phyloP scores from a whole-genome alignment of 2,888 invertebrate species.

The Apodemia zela region DNA sequence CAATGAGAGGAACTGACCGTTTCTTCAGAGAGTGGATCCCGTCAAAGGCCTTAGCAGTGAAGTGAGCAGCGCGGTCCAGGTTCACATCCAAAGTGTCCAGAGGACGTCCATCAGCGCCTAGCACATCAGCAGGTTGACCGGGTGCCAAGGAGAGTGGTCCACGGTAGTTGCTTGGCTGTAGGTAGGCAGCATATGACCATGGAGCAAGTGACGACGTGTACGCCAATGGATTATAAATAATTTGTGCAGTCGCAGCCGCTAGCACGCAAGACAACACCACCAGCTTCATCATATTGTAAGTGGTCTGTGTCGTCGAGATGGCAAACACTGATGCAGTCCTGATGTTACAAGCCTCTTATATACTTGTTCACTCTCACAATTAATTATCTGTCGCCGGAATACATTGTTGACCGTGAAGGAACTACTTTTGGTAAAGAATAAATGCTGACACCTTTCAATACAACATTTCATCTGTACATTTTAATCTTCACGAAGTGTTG shows the following conservation, averaged over 20 bases:
- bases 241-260: slow-evolving; percentile 73
- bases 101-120: slow-evolving; percentile 65
- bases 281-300: slow-evolving; percentile 72
- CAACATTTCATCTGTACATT: no score
- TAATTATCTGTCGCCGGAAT: slow-evolving; percentile 51
- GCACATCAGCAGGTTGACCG: slow-evolving; percentile 65
- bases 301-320: slow-evolving; percentile 67
- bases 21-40: slow-evolving; percentile 56
- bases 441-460: slow-evolving; percentile 24
- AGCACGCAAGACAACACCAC: slow-evolving; percentile 83
- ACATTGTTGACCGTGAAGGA: slow-evolving; percentile 53
- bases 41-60: slow-evolving; percentile 56
- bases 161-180: slow-evolving; percentile 53
- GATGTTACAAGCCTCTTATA: slow-evolving; percentile 45
- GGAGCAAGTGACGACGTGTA: slow-evolving; percentile 35
- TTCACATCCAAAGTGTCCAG: slow-evolving; percentile 69
- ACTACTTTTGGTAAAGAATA: slow-evolving; percentile 55
- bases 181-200: slow-evolving; percentile 43
- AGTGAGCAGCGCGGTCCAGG: slow-evolving; percentile 66
- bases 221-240: neutral
- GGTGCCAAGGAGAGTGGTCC: slow-evolving; percentile 67
- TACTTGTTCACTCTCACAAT: slow-evolving; percentile 45
- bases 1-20: slow-evolving; percentile 37
- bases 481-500: no score
- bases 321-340: slow-evolving; percentile 57